Evolutionary conservation across 2,888 invertebrate genomes (phyloP).

Genomic region (Buathra laborator): DNA sequence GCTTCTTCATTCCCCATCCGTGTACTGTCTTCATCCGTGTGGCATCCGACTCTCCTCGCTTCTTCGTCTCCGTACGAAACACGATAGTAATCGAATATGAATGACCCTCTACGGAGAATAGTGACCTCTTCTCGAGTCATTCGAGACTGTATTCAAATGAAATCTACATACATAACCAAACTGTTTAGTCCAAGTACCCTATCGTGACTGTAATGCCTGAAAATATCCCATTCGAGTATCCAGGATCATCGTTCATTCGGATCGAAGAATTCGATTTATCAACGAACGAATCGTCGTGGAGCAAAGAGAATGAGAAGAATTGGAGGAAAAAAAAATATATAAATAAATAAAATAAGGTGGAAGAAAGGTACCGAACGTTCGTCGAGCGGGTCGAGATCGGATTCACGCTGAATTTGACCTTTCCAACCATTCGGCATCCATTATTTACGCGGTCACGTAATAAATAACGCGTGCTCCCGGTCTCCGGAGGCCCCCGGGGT

Average conservation of each 20-base stretch:
- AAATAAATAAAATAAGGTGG: conserved; percentile 4
- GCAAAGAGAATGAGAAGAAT: conserved; percentile 26
- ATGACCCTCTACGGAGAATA: conserved; percentile 53
- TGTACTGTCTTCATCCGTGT: conserved; percentile 27
- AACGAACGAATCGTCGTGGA: conserved; percentile 1
- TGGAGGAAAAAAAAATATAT: conserved; percentile 13
- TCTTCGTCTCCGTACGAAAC: conserved; percentile 38
- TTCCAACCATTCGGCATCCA: conserved; percentile 69
- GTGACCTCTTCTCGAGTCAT: conserved; percentile 60
- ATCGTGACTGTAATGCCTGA: conserved; percentile 43
- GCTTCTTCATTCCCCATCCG: conserved; percentile 25
- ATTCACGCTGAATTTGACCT: conserved; percentile 65
- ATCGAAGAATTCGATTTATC: conserved; percentile 59
- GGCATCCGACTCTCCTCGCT: conserved; percentile 36
- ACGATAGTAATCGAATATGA: conserved; percentile 67
- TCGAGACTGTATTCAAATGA: conserved; percentile 57
- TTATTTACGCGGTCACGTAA: conserved; percentile 78
- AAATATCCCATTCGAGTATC: conserved; percentile 34
- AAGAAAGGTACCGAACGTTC: conserved; percentile 39
- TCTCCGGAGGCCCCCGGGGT: conserved; percentile 72
- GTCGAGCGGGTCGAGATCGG: conserved; percentile 68
- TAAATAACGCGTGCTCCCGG: conserved; percentile 76
- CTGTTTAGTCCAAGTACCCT: conserved; percentile 45
- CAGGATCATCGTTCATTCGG: conserved; percentile 24
- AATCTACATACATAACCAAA: conserved; percentile 50